Evolutionary conservation across 2,888 invertebrate genomes (phyloP), one percentile per base, ranked within the genome.

Genomic region (Mesoligia furuncula): DNA sequence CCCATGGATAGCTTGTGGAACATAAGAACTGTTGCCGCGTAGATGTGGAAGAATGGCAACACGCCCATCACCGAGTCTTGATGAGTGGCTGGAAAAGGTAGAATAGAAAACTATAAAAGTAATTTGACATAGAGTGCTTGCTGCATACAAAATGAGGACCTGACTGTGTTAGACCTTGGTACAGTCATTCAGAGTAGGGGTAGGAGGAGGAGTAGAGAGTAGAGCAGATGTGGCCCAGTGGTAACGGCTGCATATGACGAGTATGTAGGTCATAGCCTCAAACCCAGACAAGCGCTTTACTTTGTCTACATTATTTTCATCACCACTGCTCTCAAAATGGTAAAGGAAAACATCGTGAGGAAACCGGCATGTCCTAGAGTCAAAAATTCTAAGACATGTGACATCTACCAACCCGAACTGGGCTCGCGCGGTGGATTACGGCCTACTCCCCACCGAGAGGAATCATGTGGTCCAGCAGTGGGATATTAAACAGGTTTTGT

Each of bases 41-140:
- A 99, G 81, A 98, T 98, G 92, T 99, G 99, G 93, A 98, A 99
- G 92, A 98, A 97, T 4, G 99, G 99, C 69, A 99, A 93, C 3
- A 98, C 96, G 5, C 97, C 97, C 69, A 98, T 96, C 20, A 97
- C 85, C 0, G 97, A 94, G 74, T 98, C 98, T 93, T 98, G 98
- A 75, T 97, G 93, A 1, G 92, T 93, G 0, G 93, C 97, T 97
- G 92, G 74, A 91, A 91, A 73, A 57, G 45, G 45, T 9, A 48
- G 90, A 51, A 48, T 15, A 20, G 15, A 54, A 42, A 59, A 3
- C 20, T 15, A 3, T 57, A 24, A 0, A 36, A 27, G 15, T 27
- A 27, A 61, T 27, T 59, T 27, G 27, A 27, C 15, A 2, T 1
- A 27, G 6, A 27, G 15, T 27, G 54, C 54, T 54, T 54, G n/a